phyloP scores from a whole-genome alignment of 1,140 invertebrate genomes.

The Antheraea mylitta region DNA sequence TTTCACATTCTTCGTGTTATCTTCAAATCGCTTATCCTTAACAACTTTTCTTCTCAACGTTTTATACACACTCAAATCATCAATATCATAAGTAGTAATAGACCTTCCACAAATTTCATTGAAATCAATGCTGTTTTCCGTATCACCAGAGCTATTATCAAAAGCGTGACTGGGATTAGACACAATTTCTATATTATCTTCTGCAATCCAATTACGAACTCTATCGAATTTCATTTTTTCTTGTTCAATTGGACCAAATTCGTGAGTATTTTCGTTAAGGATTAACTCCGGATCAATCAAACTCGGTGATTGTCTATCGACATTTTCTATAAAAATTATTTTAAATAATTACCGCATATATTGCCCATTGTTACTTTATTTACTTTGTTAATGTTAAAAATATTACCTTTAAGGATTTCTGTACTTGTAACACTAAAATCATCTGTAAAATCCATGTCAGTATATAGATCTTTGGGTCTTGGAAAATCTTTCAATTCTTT shows the following conservation, averaged over 20 bases:
- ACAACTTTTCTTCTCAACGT: neutral
- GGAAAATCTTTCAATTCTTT: neutral
- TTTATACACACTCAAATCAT: neutral
- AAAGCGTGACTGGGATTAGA: conserved; percentile 18
- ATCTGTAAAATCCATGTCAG: conserved; percentile 27
- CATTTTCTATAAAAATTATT: conserved; percentile 12
- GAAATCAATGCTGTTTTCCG: conserved; percentile 17
- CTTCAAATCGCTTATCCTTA: conserved; percentile 10
- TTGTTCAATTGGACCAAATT: neutral
- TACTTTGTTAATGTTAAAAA: neutral
- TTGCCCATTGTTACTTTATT: neutral
- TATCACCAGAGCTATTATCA: conserved; percentile 30
- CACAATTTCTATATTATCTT: conserved; percentile 29
- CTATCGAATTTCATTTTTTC: conserved; percentile 29
- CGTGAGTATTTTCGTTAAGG: neutral
- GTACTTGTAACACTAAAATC: conserved; percentile 24
- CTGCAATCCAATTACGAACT: conserved; percentile 36
- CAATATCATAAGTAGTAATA: neutral
- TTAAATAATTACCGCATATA: neutral
- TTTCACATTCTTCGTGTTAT: conserved; percentile 24
- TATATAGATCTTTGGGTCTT: conserved; percentile 2
- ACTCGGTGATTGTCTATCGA: conserved; percentile 12
- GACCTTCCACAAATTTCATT: neutral
- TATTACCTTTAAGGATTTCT: conserved; percentile 28
- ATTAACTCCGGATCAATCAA: conserved; percentile 8